A percentile compares a stretch with the other conserved stretches of the same genome.
These are phyloP conservation scores for Potamilus streckersoni DNA, from an alignment of 1,140 invertebrate species.

Conservation along the genomic window DNA sequence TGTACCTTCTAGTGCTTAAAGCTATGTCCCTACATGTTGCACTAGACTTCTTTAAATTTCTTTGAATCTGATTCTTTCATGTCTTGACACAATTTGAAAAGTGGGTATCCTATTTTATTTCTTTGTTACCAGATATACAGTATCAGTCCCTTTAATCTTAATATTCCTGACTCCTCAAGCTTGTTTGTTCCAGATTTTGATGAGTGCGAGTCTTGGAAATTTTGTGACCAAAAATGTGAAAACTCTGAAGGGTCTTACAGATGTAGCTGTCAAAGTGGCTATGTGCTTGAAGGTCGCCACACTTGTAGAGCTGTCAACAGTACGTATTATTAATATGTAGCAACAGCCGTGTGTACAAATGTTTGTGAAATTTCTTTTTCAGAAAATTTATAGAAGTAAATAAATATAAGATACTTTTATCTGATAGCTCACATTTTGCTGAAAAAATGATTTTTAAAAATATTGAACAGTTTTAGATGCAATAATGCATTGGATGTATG, in stretches of 20 bases:
- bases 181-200: slow-evolving; percentile 78
- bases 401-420: background rate
- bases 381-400: background rate
- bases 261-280: slow-evolving; percentile 78
- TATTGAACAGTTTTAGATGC: background rate
- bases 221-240: slow-evolving; percentile 92
- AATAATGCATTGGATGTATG: background rate
- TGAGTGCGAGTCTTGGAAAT: slow-evolving; percentile 95
- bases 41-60: slow-evolving; percentile 5
- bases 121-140: slow-evolving; percentile 4
- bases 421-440: no score
- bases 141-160: background rate
- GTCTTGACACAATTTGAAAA: background rate
- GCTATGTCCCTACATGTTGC: background rate
- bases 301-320: slow-evolving; percentile 30
- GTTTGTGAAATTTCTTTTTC: background rate
- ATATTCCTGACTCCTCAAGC: background rate
- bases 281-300: slow-evolving; percentile 16
- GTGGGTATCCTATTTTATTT: slow-evolving; percentile 6
- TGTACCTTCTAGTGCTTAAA: background rate
- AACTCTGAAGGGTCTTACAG: slow-evolving; percentile 85
- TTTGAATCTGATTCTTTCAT: background rate
- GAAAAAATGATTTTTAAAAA: background rate
- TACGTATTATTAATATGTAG: slow-evolving; percentile 10
- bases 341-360: background rate